These are phyloP conservation scores for Eonycteris spelaea DNA, from an alignment of 2,113 vertebrate species.

Conservation along the genomic window DNA sequence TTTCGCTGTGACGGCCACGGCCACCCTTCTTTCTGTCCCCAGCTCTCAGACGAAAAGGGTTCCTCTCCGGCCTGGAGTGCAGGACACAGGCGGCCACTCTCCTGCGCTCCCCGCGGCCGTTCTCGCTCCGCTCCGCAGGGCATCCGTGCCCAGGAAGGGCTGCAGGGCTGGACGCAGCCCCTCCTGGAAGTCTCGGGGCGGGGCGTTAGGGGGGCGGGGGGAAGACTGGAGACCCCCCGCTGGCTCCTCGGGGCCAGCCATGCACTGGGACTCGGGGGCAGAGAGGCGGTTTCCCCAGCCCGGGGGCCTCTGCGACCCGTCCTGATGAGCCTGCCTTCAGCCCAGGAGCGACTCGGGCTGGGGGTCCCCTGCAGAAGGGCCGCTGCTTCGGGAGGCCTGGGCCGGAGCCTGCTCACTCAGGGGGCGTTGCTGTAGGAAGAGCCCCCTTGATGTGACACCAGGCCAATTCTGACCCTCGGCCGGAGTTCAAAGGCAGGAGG, in stretches of 20 bases:
- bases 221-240: not conserved
- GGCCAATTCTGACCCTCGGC: not conserved
- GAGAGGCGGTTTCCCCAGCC: conserved; percentile 37
- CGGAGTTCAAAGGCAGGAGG: conserved; percentile 20
- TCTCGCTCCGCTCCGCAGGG: accelerated
- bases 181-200: not conserved
- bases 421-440: conserved; percentile 29
- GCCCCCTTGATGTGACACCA: not conserved
- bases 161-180: accelerated
- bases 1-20: accelerated
- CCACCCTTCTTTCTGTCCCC: not conserved
- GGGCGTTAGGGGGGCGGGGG: not conserved
- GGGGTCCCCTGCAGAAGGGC: conserved; percentile 88
- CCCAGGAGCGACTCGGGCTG: conserved; percentile 85
- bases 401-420: conserved; percentile 82
- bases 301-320: conserved; percentile 50
- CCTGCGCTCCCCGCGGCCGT: accelerated
- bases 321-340: conserved; percentile 75
- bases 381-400: conserved; percentile 89
- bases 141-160: too few species aligned
- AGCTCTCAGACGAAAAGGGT: not conserved
- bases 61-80: too few species aligned
- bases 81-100: too few species aligned
- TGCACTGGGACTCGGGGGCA: accelerated
- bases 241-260: not conserved